These are phyloP conservation scores for Aythya fuligula DNA, from an alignment of 2,797 vertebrate species.

Conservation along the genomic window DNA sequence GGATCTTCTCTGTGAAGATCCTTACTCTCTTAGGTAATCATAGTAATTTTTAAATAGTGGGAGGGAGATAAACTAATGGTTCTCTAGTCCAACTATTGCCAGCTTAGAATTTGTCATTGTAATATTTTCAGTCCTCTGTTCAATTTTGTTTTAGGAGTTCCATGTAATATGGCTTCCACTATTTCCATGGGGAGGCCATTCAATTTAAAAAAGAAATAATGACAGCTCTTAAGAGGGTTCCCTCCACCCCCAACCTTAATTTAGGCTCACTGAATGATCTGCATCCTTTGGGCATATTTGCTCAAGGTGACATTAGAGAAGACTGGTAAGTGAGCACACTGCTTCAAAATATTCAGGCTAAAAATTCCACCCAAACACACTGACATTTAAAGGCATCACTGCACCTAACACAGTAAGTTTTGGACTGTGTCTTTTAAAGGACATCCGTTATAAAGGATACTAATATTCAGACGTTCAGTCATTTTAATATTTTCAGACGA, in stretches of 20 bases:
- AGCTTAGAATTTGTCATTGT: background rate
- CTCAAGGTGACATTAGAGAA: constrained; percentile 66
- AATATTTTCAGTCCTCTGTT: constrained; percentile 10
- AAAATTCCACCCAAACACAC: constrained; percentile 19
- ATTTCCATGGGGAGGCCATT: constrained; percentile 55
- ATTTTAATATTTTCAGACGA: background rate
- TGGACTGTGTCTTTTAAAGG: background rate
- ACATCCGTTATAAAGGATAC: background rate
- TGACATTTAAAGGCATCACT: background rate
- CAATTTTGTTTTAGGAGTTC: constrained; percentile 32
- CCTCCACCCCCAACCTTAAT: constrained; percentile 12
- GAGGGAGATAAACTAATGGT: background rate
- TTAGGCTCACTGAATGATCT: constrained; percentile 53
- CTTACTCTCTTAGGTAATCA: background rate
- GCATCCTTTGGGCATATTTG: constrained; percentile 67
- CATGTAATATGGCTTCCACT: background rate
- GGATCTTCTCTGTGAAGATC: background rate
- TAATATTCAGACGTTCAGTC: background rate
- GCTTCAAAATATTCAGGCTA: constrained; percentile 11
- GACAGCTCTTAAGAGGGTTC: constrained; percentile 56
- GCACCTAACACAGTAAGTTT: background rate
- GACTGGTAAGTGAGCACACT: background rate
- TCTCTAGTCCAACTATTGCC: background rate
- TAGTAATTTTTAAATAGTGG: background rate
- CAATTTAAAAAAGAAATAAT: constrained; percentile 68